These are phyloP conservation scores for Xestia sexstrigata DNA, from an alignment of 2,888 invertebrate genomes.

Conservation along the genomic window DNA sequence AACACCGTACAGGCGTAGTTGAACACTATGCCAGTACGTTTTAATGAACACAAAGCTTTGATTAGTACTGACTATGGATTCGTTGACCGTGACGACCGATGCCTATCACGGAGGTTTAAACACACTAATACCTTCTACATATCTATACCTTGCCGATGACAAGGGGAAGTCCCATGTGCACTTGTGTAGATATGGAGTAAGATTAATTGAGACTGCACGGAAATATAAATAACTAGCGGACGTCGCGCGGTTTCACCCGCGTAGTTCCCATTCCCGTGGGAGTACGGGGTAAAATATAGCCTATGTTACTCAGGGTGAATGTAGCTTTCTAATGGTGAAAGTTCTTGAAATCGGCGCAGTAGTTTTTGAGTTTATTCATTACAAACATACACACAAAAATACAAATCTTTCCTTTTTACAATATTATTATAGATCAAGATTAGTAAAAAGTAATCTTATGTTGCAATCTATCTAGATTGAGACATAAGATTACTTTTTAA, in stretches of 20 bases:
- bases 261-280: too few species aligned
- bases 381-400: too few species aligned
- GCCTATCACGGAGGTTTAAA: slow-evolving; percentile 3
- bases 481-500: slow-evolving; percentile 8
- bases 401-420: too few species aligned
- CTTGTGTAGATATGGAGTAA: neutral
- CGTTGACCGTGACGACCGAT: neutral
- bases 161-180: neutral
- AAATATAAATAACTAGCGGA: slow-evolving; percentile 18
- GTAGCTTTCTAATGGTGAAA: too few species aligned
- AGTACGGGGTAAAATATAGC: too few species aligned
- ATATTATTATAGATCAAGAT: too few species aligned
- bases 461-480: too few species aligned
- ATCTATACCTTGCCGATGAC: slow-evolving; percentile 1
- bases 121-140: neutral
- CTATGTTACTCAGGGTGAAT: too few species aligned
- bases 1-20: neutral
- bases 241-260: too few species aligned
- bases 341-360: too few species aligned
- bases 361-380: too few species aligned
- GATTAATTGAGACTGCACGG: slow-evolving; percentile 17
- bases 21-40: neutral
- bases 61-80: slow-evolving; percentile 2
- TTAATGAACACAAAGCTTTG: slow-evolving; percentile 36
- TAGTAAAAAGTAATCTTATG: too few species aligned